phyloP scores from a whole-genome alignment of 2,113 vertebrate genomes.

The Mesoclemmys tuberculata region DNA sequence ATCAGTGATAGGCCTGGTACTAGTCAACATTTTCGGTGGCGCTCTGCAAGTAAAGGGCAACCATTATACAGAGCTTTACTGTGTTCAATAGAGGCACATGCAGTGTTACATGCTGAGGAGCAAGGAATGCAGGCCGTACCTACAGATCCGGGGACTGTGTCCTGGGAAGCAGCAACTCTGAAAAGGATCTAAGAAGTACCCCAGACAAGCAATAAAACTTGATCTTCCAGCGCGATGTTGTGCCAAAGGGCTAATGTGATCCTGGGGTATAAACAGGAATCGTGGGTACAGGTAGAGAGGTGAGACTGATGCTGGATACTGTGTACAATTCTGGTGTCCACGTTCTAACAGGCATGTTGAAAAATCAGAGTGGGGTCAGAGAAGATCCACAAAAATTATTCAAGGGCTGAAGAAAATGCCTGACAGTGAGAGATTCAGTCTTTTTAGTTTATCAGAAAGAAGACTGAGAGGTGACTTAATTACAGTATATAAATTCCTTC shows the following conservation, averaged over 20 bases:
- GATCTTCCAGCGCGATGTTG: background rate
- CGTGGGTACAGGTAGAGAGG: fast-evolving
- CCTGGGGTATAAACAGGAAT: background rate
- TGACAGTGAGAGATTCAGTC: background rate
- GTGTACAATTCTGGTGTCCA: too few relatives aligned
- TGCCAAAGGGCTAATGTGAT: background rate
- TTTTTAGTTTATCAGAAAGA: background rate
- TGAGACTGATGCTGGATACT: background rate
- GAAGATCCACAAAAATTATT: background rate
- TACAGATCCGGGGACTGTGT: background rate
- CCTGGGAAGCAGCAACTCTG: background rate
- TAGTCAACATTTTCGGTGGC: background rate
- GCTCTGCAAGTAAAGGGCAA: background rate
- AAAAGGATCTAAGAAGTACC: fast-evolving
- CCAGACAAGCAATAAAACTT: fast-evolving
- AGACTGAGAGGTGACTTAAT: background rate
- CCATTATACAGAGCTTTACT: background rate
- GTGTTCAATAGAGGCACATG: too few relatives aligned
- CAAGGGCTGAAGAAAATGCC: background rate
- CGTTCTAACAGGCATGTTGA: fast-evolving
- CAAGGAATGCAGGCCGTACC: fast-evolving
- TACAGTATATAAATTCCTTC: background rate
- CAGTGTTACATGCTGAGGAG: background rate
- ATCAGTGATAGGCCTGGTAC: background rate
- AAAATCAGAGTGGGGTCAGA: background rate